Evolutionary conservation across 2,113 vertebrate genomes (phyloP).

Genomic region (Oryzias curvinotus): DNA sequence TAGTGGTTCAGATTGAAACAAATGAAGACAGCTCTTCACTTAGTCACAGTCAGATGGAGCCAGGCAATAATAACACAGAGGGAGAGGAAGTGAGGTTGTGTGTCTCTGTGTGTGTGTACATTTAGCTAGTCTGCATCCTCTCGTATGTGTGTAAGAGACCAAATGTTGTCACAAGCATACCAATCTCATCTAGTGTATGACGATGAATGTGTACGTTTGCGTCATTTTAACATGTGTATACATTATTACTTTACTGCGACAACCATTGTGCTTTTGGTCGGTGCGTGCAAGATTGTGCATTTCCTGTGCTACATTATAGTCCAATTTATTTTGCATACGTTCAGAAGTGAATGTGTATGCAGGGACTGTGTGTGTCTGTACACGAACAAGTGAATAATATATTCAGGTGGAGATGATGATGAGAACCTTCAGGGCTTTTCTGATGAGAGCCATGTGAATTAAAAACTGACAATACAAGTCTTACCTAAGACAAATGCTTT

Average conservation of each 20-base stretch:
- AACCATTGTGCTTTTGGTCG: not conserved
- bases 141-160: constrained; percentile 4
- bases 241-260: not conserved
- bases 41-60: constrained; percentile 68
- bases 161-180: not conserved
- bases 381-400: constrained; percentile 40
- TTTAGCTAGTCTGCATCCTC: not conserved
- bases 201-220: not conserved
- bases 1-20: constrained; percentile 72
- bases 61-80: constrained; percentile 59
- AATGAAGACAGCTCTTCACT: constrained; percentile 73
- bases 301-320: not conserved
- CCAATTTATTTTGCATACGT: not conserved
- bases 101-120: not conserved
- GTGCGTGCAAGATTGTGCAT: not conserved
- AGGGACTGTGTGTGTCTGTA: constrained; percentile 2
- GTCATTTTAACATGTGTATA: not conserved
- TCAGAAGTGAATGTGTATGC: constrained; percentile 2
- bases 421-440: constrained; percentile 62
- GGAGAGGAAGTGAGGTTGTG: constrained; percentile 6
- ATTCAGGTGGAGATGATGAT: constrained; percentile 46
- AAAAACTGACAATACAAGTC: constrained; percentile 64
- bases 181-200: not conserved
- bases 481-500: constrained; percentile 60
- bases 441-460: constrained; percentile 64